A percentile compares a stretch with the other conserved stretches of the same genome.
These are phyloP conservation scores for Oryctes rhinoceros DNA, from an alignment of 1,140 invertebrate species.

Conservation along the genomic window DNA sequence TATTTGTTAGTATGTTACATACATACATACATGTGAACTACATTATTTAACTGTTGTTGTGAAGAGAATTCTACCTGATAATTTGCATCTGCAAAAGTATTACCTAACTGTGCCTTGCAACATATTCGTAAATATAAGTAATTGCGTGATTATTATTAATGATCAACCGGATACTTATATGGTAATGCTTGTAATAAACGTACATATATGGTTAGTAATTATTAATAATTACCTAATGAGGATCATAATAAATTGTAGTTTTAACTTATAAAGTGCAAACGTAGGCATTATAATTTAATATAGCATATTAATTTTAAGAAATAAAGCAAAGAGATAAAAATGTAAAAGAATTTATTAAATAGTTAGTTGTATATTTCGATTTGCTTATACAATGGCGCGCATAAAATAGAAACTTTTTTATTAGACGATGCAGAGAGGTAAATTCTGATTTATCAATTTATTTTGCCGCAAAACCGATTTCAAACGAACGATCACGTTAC, in stretches of 20 bases:
- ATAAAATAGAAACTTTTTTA: too few relatives aligned
- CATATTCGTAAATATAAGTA: background rate
- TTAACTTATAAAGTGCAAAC: conserved; percentile 22
- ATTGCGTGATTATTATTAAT: background rate
- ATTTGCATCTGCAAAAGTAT: background rate
- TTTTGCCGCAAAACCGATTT: too few relatives aligned
- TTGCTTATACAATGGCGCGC: too few relatives aligned
- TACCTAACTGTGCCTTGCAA: background rate
- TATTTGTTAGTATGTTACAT: too few relatives aligned
- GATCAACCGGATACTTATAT: background rate
- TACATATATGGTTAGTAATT: conserved; percentile 13
- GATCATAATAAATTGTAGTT: conserved; percentile 22
- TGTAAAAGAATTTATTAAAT: too few relatives aligned
- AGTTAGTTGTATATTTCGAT: too few relatives aligned
- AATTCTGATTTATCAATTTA: too few relatives aligned
- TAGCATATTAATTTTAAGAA: background rate
- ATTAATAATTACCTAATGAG: conserved; percentile 22
- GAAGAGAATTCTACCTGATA: background rate
- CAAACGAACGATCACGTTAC: too few relatives aligned
- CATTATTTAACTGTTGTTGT: too few relatives aligned
- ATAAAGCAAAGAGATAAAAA: background rate
- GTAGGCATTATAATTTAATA: conserved; percentile 1
- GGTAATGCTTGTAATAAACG: conserved; percentile 2
- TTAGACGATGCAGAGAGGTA: too few relatives aligned
- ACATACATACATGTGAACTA: too few relatives aligned